Conservation (phyloP, 2,888 invertebrate genomes). For the Dysmachus trigonus region DNA sequence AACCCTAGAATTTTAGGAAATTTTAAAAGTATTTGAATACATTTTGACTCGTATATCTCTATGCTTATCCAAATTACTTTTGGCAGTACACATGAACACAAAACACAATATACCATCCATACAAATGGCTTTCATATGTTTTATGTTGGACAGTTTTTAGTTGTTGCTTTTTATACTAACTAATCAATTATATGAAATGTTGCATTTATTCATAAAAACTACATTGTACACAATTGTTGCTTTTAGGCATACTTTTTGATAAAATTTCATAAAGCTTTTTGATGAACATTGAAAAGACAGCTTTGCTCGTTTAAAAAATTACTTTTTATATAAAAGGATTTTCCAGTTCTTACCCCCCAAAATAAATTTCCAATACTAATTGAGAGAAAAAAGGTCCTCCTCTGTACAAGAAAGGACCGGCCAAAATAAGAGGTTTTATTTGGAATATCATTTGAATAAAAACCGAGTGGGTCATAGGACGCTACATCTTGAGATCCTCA, state of each 20-base stretch:
- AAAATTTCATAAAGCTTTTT: background rate
- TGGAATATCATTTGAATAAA: conserved; percentile 19
- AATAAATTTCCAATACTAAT: background rate
- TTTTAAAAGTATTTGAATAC: conserved; percentile 23
- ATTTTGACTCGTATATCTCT: conserved; percentile 24
- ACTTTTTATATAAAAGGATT: background rate
- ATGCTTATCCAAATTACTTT: conserved; percentile 51
- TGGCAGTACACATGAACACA: conserved; percentile 50
- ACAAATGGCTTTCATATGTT: conserved; percentile 20
- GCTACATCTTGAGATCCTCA: background rate
- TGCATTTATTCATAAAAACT: conserved; percentile 11
- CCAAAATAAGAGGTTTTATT: conserved; percentile 5
- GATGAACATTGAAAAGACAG: background rate
- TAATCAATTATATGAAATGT: conserved; percentile 6
- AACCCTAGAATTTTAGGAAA: too few species aligned
- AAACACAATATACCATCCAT: conserved; percentile 19
- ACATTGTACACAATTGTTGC: background rate
- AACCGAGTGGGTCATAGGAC: background rate
- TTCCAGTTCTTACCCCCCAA: background rate
- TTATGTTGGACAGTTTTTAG: conserved; percentile 17
- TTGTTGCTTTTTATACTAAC: conserved; percentile 28
- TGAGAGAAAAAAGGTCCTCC: background rate
- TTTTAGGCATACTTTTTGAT: background rate
- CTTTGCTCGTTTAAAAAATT: background rate
- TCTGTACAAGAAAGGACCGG: background rate